phyloP scores from a whole-genome alignment of 2,888 invertebrate genomes.

The Camptogramma bilineatum region DNA sequence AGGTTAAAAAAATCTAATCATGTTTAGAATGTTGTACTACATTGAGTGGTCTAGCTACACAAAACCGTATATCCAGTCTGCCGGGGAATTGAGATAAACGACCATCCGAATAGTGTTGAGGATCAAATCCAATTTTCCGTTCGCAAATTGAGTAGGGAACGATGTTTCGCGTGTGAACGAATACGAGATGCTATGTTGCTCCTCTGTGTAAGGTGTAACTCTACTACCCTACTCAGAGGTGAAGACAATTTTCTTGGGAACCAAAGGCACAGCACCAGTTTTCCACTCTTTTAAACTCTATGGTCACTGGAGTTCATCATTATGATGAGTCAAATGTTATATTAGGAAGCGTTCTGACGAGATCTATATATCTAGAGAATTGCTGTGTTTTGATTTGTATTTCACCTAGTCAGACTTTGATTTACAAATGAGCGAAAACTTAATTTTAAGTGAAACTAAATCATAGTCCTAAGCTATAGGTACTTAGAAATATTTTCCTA shows the following conservation, averaged over 20 bases:
- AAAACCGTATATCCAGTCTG: conserved; percentile 49
- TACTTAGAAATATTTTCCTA: too few relatives aligned
- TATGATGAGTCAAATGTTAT: neutral
- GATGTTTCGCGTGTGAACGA: conserved; percentile 54
- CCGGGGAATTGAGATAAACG: conserved; percentile 75
- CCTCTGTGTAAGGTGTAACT: conserved; percentile 36
- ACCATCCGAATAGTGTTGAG: conserved; percentile 70
- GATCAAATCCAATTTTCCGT: conserved; percentile 72
- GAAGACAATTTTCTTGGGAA: conserved; percentile 11
- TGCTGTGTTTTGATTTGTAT: too few relatives aligned
- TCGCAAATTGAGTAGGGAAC: conserved; percentile 70
- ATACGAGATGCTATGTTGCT: conserved; percentile 49
- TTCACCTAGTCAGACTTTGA: too few relatives aligned
- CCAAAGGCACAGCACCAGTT: neutral
- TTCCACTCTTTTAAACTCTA: too few relatives aligned
- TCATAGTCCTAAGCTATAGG: too few relatives aligned
- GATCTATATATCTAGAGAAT: too few relatives aligned
- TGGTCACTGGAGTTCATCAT: too few relatives aligned
- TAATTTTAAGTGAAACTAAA: too few relatives aligned
- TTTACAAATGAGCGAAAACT: too few relatives aligned
- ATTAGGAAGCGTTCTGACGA: too few relatives aligned
- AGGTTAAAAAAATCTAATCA: too few relatives aligned
- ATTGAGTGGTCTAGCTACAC: conserved; percentile 23
- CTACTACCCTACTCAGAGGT: conserved; percentile 5
- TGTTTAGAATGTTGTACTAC: neutral